These are phyloP conservation scores for Vireo griseus DNA, from an alignment of 2,797 vertebrate genomes.

Conservation along the genomic window DNA sequence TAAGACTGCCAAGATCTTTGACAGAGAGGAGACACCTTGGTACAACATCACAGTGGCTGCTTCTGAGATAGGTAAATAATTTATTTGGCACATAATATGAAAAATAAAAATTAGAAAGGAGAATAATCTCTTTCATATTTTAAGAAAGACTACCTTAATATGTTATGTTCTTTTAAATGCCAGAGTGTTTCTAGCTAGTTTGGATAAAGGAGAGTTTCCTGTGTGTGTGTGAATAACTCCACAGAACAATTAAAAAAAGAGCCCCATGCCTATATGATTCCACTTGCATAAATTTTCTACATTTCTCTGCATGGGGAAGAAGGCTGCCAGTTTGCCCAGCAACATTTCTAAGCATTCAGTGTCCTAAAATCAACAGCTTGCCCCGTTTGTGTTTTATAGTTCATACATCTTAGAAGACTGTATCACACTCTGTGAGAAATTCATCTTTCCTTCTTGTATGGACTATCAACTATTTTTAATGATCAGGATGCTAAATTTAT, in stretches of 20 bases:
- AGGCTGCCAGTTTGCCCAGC: neutral
- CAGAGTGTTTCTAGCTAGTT: neutral
- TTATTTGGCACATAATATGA: neutral
- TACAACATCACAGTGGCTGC: conserved; percentile 94
- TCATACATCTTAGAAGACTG: neutral
- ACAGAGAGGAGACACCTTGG: conserved; percentile 90
- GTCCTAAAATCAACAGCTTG: neutral
- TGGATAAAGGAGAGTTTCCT: neutral
- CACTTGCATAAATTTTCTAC: neutral
- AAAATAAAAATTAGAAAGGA: neutral
- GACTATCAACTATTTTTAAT: neutral
- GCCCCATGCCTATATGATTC: neutral
- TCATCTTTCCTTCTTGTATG: neutral
- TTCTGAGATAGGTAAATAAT: conserved; percentile 89
- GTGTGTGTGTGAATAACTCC: neutral
- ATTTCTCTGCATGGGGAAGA: neutral
- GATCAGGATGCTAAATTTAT: neutral
- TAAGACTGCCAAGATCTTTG: conserved; percentile 86
- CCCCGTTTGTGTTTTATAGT: neutral
- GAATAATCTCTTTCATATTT: neutral
- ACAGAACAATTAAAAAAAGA: neutral
- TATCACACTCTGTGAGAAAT: neutral
- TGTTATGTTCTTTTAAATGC: neutral
- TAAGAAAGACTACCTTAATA: neutral
- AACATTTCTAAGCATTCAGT: neutral